Evolutionary conservation across 2,888 invertebrate genomes (phyloP).

Genomic region (Pheosia gnoma): DNA sequence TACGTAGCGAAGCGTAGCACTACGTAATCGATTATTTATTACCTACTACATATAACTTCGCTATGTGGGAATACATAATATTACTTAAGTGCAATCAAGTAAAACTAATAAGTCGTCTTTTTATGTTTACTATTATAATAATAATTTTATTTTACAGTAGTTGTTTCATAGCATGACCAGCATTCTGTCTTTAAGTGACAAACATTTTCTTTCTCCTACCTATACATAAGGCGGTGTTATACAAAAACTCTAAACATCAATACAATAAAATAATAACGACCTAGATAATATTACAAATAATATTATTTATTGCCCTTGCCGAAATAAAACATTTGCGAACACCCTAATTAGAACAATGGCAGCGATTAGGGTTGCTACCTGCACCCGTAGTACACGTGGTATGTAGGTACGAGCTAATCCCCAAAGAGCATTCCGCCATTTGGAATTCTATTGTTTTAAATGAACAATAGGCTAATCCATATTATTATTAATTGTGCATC

Average conservation of each 20-base stretch:
- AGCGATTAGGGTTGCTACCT: slow-evolving; percentile 13
- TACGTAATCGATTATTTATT: background rate
- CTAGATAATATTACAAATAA: background rate
- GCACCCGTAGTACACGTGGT: slow-evolving; percentile 9
- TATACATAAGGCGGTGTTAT: background rate
- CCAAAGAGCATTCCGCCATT: background rate
- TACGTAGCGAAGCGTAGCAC: background rate
- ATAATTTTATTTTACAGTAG: too few relatives aligned
- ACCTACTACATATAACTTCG: background rate
- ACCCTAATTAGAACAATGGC: slow-evolving; percentile 11
- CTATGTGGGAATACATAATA: background rate
- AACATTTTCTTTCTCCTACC: background rate
- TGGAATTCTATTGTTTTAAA: slow-evolving; percentile 10
- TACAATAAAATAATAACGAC: background rate
- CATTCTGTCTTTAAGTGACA: background rate
- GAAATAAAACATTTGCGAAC: slow-evolving; percentile 5
- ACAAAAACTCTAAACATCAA: background rate
- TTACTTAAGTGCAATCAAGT: too few relatives aligned
- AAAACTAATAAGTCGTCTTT: too few relatives aligned
- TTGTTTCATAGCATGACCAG: too few relatives aligned
- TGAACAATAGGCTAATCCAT: slow-evolving; percentile 5
- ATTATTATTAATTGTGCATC: background rate
- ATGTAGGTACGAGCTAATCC: background rate
- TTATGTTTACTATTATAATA: too few relatives aligned
- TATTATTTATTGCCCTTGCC: slow-evolving; percentile 7